Evolutionary conservation across 1,140 invertebrate genomes (phyloP), one percentile per base, ranked within the genome.

Genomic region (Drosophila ohnishii): DNA sequence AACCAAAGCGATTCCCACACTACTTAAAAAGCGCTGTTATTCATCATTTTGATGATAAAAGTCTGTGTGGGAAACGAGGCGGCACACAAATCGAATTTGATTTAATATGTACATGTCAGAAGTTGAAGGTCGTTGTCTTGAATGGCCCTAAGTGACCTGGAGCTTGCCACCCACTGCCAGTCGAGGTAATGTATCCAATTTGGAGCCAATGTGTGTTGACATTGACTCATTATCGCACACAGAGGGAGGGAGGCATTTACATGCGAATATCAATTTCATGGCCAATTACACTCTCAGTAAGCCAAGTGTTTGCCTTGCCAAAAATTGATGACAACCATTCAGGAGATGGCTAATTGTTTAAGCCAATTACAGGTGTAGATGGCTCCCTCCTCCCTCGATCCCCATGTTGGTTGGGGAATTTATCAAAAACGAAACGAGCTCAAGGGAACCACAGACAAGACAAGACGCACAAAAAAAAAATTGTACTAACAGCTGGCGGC

Each of bases 371-470:
- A 51, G n/a, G 39, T 63, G 78, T 75, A 45, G 64, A 56, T 16
- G 5, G 5, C 62, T 59, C 48, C 62, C 47, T 51, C 44, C 22
- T 47, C 44, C 44, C 44, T 45, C 6, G 13, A 13, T 28, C 1
- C 6, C 19, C 42, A 45, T 14, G 42, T 30, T 16, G 19, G 16
- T 44, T 56, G 56, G 50, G 61, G 71, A 59, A 74, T 80, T 60
- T 62, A 84, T 85, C 69, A 80, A 84, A 81, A 69, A 80, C 35
- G 74, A 80, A 84, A 85, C 78, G 81, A 85, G 81, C 82, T 85
- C 81, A 84, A 85, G 81, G 81, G 19, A 83, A 73, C 32, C 55
- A 0, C 32, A 13, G 16, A 37, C 55, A 58, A 56, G 16, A 22
- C 42, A 57, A 76, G 69, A 64, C 80, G 61, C 56, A 60, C 70